phyloP scores from a whole-genome alignment of 2,797 vertebrate genomes.

The Rhodeus uyekii region DNA sequence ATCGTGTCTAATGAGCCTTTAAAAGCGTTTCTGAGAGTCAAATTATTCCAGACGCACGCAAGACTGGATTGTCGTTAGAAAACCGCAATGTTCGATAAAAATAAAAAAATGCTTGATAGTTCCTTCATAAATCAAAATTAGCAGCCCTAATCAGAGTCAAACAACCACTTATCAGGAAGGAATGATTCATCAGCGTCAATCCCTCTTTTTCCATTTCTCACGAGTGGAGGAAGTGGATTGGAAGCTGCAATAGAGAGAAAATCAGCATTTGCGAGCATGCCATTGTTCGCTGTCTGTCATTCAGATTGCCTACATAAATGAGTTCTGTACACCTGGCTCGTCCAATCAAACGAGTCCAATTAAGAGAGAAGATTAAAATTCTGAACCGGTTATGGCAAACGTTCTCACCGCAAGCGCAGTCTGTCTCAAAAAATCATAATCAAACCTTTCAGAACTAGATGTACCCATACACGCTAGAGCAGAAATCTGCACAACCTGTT shows the following conservation, averaged over 20 bases:
- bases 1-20: constrained; percentile 39
- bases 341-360: constrained; percentile 54
- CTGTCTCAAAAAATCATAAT: constrained; percentile 39
- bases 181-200: constrained; percentile 51
- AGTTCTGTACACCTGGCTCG: constrained; percentile 54
- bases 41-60: constrained; percentile 25
- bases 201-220: constrained; percentile 38
- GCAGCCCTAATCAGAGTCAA: constrained; percentile 57
- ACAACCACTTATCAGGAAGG: constrained; percentile 54
- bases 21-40: constrained; percentile 33
- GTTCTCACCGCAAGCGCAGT: constrained; percentile 13
- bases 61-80: constrained; percentile 45
- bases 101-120: constrained; percentile 50
- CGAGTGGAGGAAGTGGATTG: constrained; percentile 17
- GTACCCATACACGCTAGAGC: not conserved
- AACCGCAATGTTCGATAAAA: constrained; percentile 46
- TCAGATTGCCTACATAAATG: constrained; percentile 42
- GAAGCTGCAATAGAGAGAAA: constrained; percentile 45
- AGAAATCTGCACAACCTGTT: constrained; percentile 1
- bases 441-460: constrained; percentile 12
- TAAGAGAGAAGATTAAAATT: constrained; percentile 53
- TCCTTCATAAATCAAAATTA: constrained; percentile 60
- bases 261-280: constrained; percentile 46
- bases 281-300: constrained; percentile 44
- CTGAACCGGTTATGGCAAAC: constrained; percentile 38